Evolutionary conservation across 2,888 invertebrate species (phyloP).

Genomic region (Heterodera filipjevi): DNA sequence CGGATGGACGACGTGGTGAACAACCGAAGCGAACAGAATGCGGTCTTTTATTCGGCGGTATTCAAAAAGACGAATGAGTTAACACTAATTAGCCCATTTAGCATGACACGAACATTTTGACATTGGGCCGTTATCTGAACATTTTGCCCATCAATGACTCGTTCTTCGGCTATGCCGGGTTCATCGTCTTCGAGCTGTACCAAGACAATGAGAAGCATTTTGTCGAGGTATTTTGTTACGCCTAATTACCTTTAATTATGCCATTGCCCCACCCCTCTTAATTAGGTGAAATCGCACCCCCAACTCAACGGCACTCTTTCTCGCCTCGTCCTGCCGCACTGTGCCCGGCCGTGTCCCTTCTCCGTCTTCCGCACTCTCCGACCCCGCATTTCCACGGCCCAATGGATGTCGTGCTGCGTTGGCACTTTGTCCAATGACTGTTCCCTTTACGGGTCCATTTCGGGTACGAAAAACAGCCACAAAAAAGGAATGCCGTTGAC

Average conservation of each 20-base stretch:
- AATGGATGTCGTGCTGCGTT: conserved; percentile 27
- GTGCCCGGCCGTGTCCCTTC: conserved; percentile 19
- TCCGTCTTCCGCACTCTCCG: conserved; percentile 13
- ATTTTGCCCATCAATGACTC: conserved; percentile 3
- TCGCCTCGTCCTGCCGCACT: not conserved
- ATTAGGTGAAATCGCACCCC: conserved; percentile 16
- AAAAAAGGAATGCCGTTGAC: not conserved
- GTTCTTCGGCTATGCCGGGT: not conserved
- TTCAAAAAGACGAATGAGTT: not conserved
- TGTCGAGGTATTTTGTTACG: not conserved
- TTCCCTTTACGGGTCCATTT: conserved; percentile 19
- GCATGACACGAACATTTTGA: conserved; percentile 38
- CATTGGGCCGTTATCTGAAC: conserved; percentile 33
- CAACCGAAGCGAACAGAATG: conserved; percentile 27
- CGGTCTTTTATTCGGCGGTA: conserved; percentile 29
- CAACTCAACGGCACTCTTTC: not conserved
- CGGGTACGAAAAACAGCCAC: not conserved
- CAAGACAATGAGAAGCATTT: conserved; percentile 4
- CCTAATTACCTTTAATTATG: not conserved
- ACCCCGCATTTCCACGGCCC: conserved; percentile 20
- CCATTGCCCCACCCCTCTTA: too few species aligned
- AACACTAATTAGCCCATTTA: not conserved
- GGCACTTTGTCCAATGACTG: conserved; percentile 11
- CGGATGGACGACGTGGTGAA: conserved; percentile 34
- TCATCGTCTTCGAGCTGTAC: conserved; percentile 21